These are phyloP conservation scores for Halcyon chelicuti DNA, from an alignment of 2,797 vertebrate genomes.

Conservation along the genomic window DNA sequence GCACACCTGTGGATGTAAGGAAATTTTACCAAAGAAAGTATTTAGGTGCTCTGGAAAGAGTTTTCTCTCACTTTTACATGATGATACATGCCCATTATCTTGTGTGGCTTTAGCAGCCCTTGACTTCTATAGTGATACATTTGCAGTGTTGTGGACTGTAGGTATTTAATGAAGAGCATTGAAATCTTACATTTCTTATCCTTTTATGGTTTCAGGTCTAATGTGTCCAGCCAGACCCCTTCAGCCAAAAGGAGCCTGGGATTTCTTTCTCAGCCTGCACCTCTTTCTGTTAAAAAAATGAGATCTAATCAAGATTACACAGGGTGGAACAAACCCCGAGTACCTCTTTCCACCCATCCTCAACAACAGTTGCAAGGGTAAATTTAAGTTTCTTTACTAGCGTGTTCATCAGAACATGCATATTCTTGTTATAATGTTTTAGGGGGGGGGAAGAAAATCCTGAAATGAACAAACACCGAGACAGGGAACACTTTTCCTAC, in stretches of 20 bases:
- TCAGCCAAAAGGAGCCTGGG: constrained; percentile 91
- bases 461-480: background rate
- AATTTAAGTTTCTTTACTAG: constrained; percentile 35
- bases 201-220: constrained; percentile 79
- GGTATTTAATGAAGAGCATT: background rate
- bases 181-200: background rate
- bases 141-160: background rate
- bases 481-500: background rate
- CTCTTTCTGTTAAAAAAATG: constrained; percentile 91
- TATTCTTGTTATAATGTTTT: background rate
- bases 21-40: background rate
- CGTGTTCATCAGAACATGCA: background rate
- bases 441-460: background rate
- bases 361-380: constrained; percentile 95
- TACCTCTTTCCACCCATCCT: constrained; percentile 85
- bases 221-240: constrained; percentile 81
- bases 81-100: background rate
- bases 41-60: background rate
- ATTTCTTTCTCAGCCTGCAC: constrained; percentile 92
- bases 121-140: background rate
- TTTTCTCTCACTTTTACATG: background rate
- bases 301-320: constrained; percentile 91
- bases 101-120: background rate
- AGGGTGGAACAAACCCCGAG: constrained; percentile 95
- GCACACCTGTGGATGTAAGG: background rate